Base-by-base conservation (phyloP, 2,888 invertebrate species). In the Rhagonycha fulva region DNA sequence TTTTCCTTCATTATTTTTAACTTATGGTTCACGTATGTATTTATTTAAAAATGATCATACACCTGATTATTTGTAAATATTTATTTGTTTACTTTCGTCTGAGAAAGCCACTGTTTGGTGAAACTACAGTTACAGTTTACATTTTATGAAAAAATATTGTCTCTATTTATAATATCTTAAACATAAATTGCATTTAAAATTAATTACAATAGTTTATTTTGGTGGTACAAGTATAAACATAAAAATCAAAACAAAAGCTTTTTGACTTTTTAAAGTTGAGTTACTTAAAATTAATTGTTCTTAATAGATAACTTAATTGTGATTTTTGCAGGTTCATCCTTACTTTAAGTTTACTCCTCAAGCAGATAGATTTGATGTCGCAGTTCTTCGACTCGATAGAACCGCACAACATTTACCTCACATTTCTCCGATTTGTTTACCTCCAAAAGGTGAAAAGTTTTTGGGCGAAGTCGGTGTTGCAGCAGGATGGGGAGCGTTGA, bases 291-390 rank as follows among this genome's bases (percentile, higher is more conserved):
- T 47, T 47, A 30, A n/a, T 24, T 68, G 30, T 11, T 72, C 10
- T 70, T 68, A 26, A 71, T 28, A 61, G 24, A 24, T 71, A 19
- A 70, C n/a, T 72, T 72, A 69, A 70, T 14, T 71, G 1, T 24
- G 3, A 66, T 66, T 62, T 66, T 85, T 85, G 81, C 93, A 95
- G 86, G 94, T 97, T 24, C 97, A 97, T 88, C 97, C 97, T 0
- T 94, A 96, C 86, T 95, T 95, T 89, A 95, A 95, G 88, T 97
- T 97, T 87, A 97, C 97, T 0, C 97, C 97, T 0, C 97, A 96
- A 88, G 96, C 96, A 0, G 95, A 95, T 85, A 90, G 97, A 77
- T 97, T 96, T 85, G 97, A 97, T 85, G 96, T 97, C 10, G 97
- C 97, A 5, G 97, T 97, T 0, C 89, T 97, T 78, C 93, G 95